Percentiles rank a stretch among this genome's conserved stretches.
Evolutionary conservation across 2,113 vertebrate species (phyloP).

Genomic region (Eublepharis macularius): DNA sequence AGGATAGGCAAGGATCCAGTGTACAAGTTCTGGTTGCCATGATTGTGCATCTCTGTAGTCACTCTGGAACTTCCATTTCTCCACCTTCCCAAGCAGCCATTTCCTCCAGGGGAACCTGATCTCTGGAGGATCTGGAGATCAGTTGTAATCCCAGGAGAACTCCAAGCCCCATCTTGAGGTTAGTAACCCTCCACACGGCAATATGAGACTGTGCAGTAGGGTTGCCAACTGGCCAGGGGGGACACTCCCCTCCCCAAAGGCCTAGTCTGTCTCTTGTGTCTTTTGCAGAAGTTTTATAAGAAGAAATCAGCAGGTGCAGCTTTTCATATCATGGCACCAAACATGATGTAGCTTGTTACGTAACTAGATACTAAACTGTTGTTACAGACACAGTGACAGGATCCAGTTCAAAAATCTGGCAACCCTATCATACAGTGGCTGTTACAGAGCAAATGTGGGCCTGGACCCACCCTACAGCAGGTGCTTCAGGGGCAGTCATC

Average conservation of each 20-base stretch:
- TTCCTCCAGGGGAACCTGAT: no score
- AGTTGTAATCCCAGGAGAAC: no score
- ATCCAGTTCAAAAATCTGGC: not conserved
- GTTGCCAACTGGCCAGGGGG: not conserved
- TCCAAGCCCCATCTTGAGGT: no score
- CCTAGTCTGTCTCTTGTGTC: not conserved
- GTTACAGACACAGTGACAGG: not conserved
- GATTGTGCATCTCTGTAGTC: no score
- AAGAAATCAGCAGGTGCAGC: not conserved
- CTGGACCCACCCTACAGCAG: not conserved
- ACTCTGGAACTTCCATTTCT: no score
- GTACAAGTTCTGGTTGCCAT: no score
- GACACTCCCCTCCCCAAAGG: not conserved
- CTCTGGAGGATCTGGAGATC: no score
- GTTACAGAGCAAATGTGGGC: not conserved
- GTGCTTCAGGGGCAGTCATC: not conserved
- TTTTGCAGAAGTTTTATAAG: no score
- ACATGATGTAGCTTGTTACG: not conserved
- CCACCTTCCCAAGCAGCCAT: no score
- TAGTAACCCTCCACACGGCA: no score
- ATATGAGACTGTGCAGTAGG: not conserved
- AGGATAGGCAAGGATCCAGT: no score
- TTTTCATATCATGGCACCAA: not conserved
- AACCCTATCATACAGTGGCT: not conserved
- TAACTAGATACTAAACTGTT: not conserved